Percentiles rank a stretch among this genome's conserved stretches.
phyloP scores from a whole-genome alignment of 2,797 vertebrate genomes.

The Yasuhikotakia modesta region DNA sequence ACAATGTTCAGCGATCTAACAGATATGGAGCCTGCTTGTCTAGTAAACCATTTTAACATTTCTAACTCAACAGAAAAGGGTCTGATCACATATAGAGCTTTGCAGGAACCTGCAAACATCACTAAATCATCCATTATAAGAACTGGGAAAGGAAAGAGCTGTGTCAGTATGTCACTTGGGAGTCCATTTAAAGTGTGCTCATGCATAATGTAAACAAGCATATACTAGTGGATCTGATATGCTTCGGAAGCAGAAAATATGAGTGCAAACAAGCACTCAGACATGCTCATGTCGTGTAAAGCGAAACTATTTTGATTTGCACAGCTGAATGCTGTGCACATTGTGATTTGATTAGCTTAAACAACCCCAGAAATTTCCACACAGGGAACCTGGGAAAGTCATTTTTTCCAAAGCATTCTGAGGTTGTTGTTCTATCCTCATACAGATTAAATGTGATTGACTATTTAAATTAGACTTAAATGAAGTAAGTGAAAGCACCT shows the following conservation, averaged over 20 bases:
- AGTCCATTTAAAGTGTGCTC: conserved; percentile 14
- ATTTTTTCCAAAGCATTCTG: conserved; percentile 10
- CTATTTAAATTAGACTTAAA: neutral
- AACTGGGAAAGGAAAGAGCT: conserved; percentile 13
- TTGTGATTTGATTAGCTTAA: conserved; percentile 52
- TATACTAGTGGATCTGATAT: conserved; percentile 13
- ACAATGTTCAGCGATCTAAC: neutral
- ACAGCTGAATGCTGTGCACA: conserved; percentile 40
- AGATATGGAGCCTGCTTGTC: neutral
- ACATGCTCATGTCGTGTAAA: conserved; percentile 1
- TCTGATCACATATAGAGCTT: conserved; percentile 14
- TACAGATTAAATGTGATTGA: too few relatives aligned
- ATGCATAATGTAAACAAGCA: conserved; percentile 29
- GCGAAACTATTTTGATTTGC: conserved; percentile 51
- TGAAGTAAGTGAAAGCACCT: neutral
- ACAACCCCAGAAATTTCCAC: conserved; percentile 37
- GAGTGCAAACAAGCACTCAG: conserved; percentile 1
- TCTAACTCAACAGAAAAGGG: conserved; percentile 5
- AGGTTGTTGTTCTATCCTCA: neutral
- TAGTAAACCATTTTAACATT: neutral
- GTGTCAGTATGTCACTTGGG: neutral
- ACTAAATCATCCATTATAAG: conserved; percentile 16
- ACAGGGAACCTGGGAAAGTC: neutral
- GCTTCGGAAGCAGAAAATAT: conserved; percentile 2
- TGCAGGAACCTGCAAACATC: conserved; percentile 24